Conservation (phyloP, 1,140 invertebrate species). For the Drosophila pandora region DNA sequence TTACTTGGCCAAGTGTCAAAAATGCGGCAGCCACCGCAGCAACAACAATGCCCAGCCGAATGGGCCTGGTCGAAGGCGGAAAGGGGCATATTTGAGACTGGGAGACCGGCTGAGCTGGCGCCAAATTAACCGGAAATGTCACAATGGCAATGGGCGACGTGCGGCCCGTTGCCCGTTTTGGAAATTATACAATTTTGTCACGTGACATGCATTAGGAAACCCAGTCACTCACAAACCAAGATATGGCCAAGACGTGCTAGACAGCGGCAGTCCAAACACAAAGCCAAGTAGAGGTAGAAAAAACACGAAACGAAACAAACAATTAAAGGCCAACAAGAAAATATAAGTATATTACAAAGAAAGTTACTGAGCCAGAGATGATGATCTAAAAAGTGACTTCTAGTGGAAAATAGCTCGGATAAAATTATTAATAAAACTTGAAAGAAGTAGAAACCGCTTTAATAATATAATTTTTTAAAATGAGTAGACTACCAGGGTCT, state of each 20-base stretch:
- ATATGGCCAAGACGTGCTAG: constrained; percentile 63
- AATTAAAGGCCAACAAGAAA: constrained; percentile 68
- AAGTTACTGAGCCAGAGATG: constrained; percentile 7
- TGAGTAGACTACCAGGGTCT: neutral
- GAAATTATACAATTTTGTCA: constrained; percentile 82
- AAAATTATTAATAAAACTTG: neutral
- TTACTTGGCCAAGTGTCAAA: constrained; percentile 77
- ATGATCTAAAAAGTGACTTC: constrained; percentile 12
- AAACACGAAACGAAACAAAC: constrained; percentile 55
- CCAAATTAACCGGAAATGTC: constrained; percentile 82
- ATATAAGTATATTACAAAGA: constrained; percentile 45
- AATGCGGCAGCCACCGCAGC: constrained; percentile 41
- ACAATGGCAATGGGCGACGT: constrained; percentile 81
- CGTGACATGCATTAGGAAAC: constrained; percentile 78
- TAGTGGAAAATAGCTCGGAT: neutral
- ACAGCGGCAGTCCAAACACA: constrained; percentile 40
- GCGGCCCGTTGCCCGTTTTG: constrained; percentile 75
- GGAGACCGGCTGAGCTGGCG: constrained; percentile 67
- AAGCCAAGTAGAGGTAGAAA: constrained; percentile 22
- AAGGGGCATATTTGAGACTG: constrained; percentile 6
- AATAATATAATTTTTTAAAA: too few relatives aligned
- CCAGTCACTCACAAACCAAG: constrained; percentile 40
- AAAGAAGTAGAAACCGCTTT: too few relatives aligned
- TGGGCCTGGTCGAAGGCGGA: constrained; percentile 5
- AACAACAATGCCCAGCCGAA: neutral